Conservation (phyloP, 2,113 vertebrate genomes). For the Mustela nigripes region DNA sequence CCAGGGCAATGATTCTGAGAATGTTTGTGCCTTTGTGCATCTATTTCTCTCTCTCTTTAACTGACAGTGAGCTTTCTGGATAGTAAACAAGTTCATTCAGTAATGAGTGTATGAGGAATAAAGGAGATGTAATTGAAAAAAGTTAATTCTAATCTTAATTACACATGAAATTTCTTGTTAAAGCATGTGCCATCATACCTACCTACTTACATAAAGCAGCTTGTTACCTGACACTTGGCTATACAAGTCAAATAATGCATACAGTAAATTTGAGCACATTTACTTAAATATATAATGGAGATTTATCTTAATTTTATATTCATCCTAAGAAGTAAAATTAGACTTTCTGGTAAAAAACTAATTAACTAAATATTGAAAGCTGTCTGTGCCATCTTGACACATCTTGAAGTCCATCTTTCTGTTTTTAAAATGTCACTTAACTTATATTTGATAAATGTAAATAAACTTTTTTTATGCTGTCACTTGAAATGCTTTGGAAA, state of each 20-base stretch:
- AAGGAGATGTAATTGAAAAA: not conserved
- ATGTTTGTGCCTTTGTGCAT: not conserved
- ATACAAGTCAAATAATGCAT: not conserved
- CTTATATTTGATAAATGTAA: not conserved
- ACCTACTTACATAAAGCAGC: not conserved
- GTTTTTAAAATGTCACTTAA: slow-evolving; percentile 22
- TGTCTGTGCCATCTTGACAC: not conserved
- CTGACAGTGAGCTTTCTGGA: not conserved
- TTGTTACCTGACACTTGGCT: not conserved
- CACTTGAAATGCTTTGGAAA: slow-evolving; percentile 6
- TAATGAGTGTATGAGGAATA: not conserved
- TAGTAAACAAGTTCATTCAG: too few relatives aligned
- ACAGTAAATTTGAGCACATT: not conserved
- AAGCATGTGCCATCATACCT: too few relatives aligned
- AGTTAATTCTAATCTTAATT: not conserved
- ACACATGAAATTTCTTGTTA: not conserved
- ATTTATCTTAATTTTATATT: not conserved
- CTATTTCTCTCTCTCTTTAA: too few relatives aligned
- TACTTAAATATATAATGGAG: not conserved
- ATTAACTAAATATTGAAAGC: not conserved
- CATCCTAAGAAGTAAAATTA: not conserved
- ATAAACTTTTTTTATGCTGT: not conserved
- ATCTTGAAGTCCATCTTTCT: not conserved
- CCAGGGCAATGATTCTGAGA: not conserved
- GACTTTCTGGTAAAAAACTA: not conserved